Conservation (phyloP, 1,140 invertebrate genomes). For the Drosophila guanche region DNA sequence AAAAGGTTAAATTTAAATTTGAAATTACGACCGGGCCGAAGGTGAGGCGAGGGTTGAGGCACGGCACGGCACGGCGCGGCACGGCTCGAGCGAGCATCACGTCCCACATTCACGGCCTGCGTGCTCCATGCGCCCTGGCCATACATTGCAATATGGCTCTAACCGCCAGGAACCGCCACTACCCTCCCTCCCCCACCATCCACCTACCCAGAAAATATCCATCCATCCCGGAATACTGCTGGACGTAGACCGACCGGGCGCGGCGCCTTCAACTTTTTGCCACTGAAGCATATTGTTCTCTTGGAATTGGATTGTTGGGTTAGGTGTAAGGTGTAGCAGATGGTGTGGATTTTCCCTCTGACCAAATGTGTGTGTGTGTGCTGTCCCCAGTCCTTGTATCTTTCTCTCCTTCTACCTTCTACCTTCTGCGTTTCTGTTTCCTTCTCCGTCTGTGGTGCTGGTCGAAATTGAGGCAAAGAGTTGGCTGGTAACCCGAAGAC, state of each 20-base stretch:
- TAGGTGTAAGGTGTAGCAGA: slow-evolving; percentile 79
- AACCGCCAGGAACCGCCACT: slow-evolving; percentile 4
- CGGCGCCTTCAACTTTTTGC: slow-evolving; percentile 30
- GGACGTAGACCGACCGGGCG: slow-evolving; percentile 2
- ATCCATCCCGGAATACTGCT: slow-evolving; percentile 5
- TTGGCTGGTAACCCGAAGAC: slow-evolving; percentile 14
- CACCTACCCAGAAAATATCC: too few relatives aligned
- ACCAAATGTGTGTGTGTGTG: slow-evolving; percentile 39
- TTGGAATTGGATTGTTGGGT: slow-evolving; percentile 78
- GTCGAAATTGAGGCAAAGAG: not conserved
- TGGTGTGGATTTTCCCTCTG: slow-evolving; percentile 65
- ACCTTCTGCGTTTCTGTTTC: too few relatives aligned
- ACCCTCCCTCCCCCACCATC: not conserved
- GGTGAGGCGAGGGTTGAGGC: slow-evolving; percentile 1
- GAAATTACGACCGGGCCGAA: slow-evolving; percentile 59
- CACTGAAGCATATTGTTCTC: slow-evolving; percentile 70
- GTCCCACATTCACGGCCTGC: slow-evolving; percentile 52
- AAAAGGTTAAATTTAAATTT: slow-evolving; percentile 83
- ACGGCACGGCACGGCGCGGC: not conserved
- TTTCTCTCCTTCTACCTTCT: too few relatives aligned
- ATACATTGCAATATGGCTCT: slow-evolving; percentile 70
- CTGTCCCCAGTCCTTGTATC: not conserved
- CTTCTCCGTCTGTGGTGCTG: slow-evolving; percentile 1
- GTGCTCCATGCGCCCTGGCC: slow-evolving; percentile 57
- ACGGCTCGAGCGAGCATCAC: slow-evolving; percentile 48